Percentiles rank a stretch among this genome's conserved stretches.
Conservation (phyloP, 1,140 invertebrate species). For the Aphidius gifuensis region DNA sequence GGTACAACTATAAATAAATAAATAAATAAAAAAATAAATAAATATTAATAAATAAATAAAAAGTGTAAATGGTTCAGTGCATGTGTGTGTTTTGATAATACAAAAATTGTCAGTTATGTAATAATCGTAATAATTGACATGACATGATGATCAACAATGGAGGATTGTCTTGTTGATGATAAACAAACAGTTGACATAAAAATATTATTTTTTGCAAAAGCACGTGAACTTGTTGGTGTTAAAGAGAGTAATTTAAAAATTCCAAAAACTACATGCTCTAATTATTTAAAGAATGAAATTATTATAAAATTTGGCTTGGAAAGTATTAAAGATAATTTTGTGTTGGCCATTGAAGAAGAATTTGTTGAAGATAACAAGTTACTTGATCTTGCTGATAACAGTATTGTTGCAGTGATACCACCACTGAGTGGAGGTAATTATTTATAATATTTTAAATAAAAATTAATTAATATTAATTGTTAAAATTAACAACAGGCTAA, state of each 20-base stretch:
- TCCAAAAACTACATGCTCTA: conserved; percentile 51
- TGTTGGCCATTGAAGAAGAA: conserved; percentile 79
- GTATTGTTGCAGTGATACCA: conserved; percentile 82
- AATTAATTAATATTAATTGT: not conserved
- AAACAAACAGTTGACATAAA: conserved; percentile 50
- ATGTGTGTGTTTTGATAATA: too few species aligned
- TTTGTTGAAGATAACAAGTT: conserved; percentile 59
- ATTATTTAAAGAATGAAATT: conserved; percentile 61
- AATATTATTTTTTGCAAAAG: conserved; percentile 83
- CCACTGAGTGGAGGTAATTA: conserved; percentile 78
- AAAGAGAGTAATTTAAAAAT: conserved; percentile 57
- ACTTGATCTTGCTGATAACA: conserved; percentile 61
- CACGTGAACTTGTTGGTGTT: conserved; percentile 72
- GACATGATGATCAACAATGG: not conserved
- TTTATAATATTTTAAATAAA: conserved; percentile 20
- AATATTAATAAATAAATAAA: too few species aligned
- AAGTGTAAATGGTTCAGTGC: too few species aligned
- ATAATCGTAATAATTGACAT: too few species aligned
- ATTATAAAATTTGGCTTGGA: conserved; percentile 63
- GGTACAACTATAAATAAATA: too few species aligned
- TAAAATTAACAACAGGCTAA: too few species aligned
- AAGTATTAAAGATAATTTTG: conserved; percentile 66
- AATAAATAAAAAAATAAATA: too few species aligned
- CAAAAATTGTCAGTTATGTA: too few species aligned
- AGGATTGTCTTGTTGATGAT: not conserved